These are phyloP conservation scores for Trissolcus japonicus DNA, from an alignment of 2,888 invertebrate species.

Conservation along the genomic window DNA sequence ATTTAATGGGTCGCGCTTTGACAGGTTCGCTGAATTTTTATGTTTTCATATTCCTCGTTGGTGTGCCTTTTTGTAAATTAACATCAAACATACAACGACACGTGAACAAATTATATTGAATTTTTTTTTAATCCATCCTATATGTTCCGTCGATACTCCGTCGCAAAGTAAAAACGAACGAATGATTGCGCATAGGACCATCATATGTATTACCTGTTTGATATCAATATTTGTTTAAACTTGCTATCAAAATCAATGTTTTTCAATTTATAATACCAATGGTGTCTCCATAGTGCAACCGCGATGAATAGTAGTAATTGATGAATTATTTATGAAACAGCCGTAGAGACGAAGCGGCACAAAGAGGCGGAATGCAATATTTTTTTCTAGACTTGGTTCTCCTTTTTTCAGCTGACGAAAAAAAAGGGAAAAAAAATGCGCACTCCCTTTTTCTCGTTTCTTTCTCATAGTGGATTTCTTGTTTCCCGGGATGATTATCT, in stretches of 20 bases:
- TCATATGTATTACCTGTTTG: not conserved
- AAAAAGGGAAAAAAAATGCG: slow-evolving; percentile 35
- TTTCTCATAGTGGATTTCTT: slow-evolving; percentile 56
- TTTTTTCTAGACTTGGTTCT: slow-evolving; percentile 8
- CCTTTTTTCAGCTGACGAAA: slow-evolving; percentile 43
- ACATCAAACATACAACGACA: too few relatives aligned
- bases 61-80: not conserved
- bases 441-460: slow-evolving; percentile 25
- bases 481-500: slow-evolving; percentile 66
- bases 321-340: slow-evolving; percentile 33
- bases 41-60: not conserved
- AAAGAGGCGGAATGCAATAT: slow-evolving; percentile 24
- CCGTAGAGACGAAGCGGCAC: slow-evolving; percentile 3
- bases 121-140: too few relatives aligned
- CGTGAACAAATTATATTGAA: too few relatives aligned
- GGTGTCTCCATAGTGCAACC: not conserved
- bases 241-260: not conserved
- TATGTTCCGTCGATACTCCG: too few relatives aligned
- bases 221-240: not conserved
- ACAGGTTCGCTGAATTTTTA: slow-evolving; percentile 8
- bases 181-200: too few relatives aligned
- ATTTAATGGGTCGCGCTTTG: slow-evolving; percentile 23
- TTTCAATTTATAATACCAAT: slow-evolving; percentile 13
- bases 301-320: slow-evolving; percentile 9
- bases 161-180: too few relatives aligned